These are phyloP conservation scores for Leptopterna dolabrata DNA, from an alignment of 2,888 invertebrate species.

Conservation along the genomic window DNA sequence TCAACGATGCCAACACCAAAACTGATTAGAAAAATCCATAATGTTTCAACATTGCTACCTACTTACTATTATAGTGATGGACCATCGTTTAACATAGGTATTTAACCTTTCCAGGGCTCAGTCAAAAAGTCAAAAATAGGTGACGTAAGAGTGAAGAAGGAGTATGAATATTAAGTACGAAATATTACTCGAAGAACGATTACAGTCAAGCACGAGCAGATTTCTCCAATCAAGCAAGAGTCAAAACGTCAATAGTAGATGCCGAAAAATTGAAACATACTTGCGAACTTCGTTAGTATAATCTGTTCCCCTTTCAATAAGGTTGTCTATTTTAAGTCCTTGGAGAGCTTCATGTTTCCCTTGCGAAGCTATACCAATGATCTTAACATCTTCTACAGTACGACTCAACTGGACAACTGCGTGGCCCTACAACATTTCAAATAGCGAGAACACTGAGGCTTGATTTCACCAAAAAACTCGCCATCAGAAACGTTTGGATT, in stretches of 20 bases:
- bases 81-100: too few relatives aligned
- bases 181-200: neutral
- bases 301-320: conserved; percentile 84
- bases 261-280: conserved; percentile 69
- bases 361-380: conserved; percentile 88
- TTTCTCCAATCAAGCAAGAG: neutral
- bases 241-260: neutral
- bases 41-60: too few relatives aligned
- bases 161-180: neutral
- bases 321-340: conserved; percentile 76
- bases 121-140: neutral
- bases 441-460: neutral
- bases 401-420: conserved; percentile 85
- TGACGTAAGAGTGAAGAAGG: neutral
- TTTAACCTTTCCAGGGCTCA: too few relatives aligned
- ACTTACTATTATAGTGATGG: too few relatives aligned
- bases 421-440: conserved; percentile 75
- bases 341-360: conserved; percentile 87
- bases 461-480: too few relatives aligned
- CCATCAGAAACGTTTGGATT: too few relatives aligned
- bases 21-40: too few relatives aligned
- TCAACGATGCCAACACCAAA: too few relatives aligned
- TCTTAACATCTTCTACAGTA: conserved; percentile 82
- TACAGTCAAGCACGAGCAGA: conserved; percentile 17
- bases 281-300: conserved; percentile 87